Conservation (phyloP, 2,888 invertebrate species). For the Physocephala rufipes region DNA sequence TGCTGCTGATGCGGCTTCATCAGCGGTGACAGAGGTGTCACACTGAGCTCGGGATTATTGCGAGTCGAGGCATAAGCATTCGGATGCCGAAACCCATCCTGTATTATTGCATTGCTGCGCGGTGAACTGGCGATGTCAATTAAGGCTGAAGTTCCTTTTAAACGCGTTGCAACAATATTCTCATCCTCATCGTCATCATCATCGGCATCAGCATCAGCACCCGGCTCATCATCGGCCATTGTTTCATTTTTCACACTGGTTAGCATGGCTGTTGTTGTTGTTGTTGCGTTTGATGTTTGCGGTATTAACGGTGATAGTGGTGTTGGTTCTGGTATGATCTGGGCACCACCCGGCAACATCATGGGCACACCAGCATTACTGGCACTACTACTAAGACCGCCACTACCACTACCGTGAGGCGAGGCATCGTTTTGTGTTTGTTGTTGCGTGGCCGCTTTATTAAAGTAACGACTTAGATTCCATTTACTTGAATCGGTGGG, state of each 20-base stretch:
- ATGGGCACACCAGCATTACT: slow-evolving; percentile 58
- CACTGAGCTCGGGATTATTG: slow-evolving; percentile 52
- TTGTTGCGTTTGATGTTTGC: slow-evolving; percentile 18
- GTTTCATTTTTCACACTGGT: slow-evolving; percentile 61
- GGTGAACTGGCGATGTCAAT: slow-evolving; percentile 8
- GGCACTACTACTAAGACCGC: slow-evolving; percentile 38
- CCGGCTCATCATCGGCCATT: slow-evolving; percentile 50
- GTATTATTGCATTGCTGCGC: slow-evolving; percentile 1
- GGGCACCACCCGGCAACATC: slow-evolving; percentile 58
- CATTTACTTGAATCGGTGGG: slow-evolving; percentile 61
- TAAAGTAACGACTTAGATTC: slow-evolving; percentile 59
- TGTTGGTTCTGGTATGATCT: slow-evolving; percentile 60
- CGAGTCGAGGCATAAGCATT: slow-evolving; percentile 45
- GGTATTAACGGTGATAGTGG: slow-evolving; percentile 20
- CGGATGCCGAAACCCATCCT: slow-evolving; percentile 47
- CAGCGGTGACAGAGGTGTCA: slow-evolving; percentile 52
- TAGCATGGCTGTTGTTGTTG: slow-evolving; percentile 50
- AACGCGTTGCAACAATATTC: slow-evolving; percentile 44
- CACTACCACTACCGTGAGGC: slow-evolving; percentile 48
- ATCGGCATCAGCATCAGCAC: slow-evolving; percentile 47
- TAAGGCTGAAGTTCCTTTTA: neutral
- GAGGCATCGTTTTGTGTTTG: slow-evolving; percentile 53
- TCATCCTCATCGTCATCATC: slow-evolving; percentile 50
- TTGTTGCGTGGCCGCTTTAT: slow-evolving; percentile 52
- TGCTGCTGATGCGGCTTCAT: slow-evolving; percentile 27